Base-by-base conservation (phyloP, 2,113 vertebrate species). In the Pollimyrus isidori region DNA sequence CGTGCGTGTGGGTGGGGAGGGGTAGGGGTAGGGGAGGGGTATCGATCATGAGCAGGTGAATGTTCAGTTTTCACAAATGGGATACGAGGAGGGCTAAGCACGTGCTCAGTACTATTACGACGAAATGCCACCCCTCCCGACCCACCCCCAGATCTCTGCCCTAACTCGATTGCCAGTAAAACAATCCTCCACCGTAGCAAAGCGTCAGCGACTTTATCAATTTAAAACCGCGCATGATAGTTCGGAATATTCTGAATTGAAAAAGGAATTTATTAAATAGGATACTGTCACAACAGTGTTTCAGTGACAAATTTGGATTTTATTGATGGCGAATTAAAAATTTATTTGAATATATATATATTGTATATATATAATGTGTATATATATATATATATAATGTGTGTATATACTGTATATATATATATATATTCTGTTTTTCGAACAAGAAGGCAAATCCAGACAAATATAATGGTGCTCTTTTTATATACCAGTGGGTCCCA, bases 31-130 rank as follows among this genome's bases (percentile, higher is more conserved):
- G 93, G 89, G 26, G 91, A 91, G 90, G 90, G 58, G 19, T 93
- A 94, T 94, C 23, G 94, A 95, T 93, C 91, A 93, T 93, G 90
- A 92, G 91, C 94, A 35, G 52, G 88, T 93, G 91, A 93, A 86
- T 52, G 45, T 53, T 53, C 85, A 52, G n/a, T 86, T 50, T 52
- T 26, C 49, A 86, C 48, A 53, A 86, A 86, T 23, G 83, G 83
- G 46, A 49, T 42, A 26, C n/a, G 83, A 49, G 46, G 11, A 52
- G 13, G 48, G 46, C 49, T 86, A 30, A 86, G 17, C 85, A 86
- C 85, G 85, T 86, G 85, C 49, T 86, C 85, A 48, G 85, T 86
- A 86, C 49, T 86, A 86, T 50, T n/a, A 84, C 42, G n/a, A 52
- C 48, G 84, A 86, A 53, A 52, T 5, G 39, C 83, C 83, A 42